Evolutionary conservation across 2,797 vertebrate genomes (phyloP), one percentile per base, ranked within the genome.

Genomic region (Falco naumanni): DNA sequence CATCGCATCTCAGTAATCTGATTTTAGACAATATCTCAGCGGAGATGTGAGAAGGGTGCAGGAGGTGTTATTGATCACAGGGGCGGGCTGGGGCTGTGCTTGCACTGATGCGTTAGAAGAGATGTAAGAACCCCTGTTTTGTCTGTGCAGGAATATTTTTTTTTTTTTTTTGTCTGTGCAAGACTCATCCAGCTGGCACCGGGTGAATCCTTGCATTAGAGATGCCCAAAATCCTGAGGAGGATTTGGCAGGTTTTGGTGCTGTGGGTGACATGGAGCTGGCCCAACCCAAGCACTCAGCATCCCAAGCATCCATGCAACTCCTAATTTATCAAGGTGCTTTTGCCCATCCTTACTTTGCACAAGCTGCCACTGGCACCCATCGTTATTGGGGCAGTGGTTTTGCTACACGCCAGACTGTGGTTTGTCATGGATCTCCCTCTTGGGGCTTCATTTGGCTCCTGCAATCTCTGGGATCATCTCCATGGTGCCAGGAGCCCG

Each of bases 401-500:
- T 84, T 87, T 45, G 64, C 17, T 1, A 16, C 18, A 5, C 17
- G 8, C 13, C 77, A 84, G 48, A 2, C 5, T 2, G 3, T 69
- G 39, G n/a, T 74, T 90, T 28, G 12, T 25, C 56, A 34, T 1
- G 17, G 56, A 39, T 66, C 33, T 54, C 53, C 39, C 34, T 66
- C 39, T 6, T 4, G 41, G 61, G 37, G 26, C 48, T 91, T 25
- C 0, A 2, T 63, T 54, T 0, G 0, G 28, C 34, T 90, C 76
- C 34, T 0, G 0, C 51, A 86, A 25, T 7, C 29, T 50, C 65
- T 92, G 78, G 66, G 57, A 71, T 41, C 63, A 16, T 68, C 64
- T 78, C 45, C 11, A 3, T 1, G 6, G 84, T 80, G 34, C 48
- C 8, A 1, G 63, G 61, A 93, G 39, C 74, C 37, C 0, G 3